Evolutionary conservation across 2,113 vertebrate species (phyloP), one percentile per base, ranked within the genome.

Genomic region (Dunckerocampus dactyliophorus): DNA sequence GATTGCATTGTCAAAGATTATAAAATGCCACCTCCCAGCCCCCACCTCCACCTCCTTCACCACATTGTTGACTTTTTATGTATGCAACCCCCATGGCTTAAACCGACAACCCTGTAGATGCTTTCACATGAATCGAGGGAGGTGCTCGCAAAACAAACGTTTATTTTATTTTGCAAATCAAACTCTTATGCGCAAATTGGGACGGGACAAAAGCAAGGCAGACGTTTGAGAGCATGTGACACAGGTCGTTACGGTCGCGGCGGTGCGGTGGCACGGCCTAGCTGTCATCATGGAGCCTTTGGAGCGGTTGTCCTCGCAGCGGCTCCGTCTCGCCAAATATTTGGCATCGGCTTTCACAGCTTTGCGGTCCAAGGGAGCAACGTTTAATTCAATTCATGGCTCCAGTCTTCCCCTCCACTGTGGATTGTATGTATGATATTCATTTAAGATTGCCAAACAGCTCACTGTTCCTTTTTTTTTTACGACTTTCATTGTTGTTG

Each of bases 331-430:
- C 39, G 55, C 47, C 62, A 72, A 73, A 86, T 84, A 81, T 82
- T 80, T 84, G 76, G 79, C 81, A 76, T 65, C 0, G 3, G 21
- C 78, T 83, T 87, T 57, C 66, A 65, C 64, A 61, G 68, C 63
- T 66, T 73, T 62, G 73, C 53, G 81, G 79, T 74, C 51, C 31
- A 65, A 80, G 72, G 68, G 74, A 76, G 77, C 65, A 73, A 68
- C 69, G 64, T 79, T 80, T 76, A 74, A 82, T 84, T 74, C 69
- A 72, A 80, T 74, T 68, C 71, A 76, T 24, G 61, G 59, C 69
- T 69, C 70, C 69, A 45, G 63, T 72, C 69, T 43, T 79, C 65
- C 61, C 75, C 65, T 79, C 62, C 75, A 67, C 62, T 67, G 64
- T 14, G 31, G 31, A 34, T 34, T 8, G 31, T 34, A 34, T 34